Conservation (phyloP, 2,888 invertebrate species). For the Dione vanillae region DNA sequence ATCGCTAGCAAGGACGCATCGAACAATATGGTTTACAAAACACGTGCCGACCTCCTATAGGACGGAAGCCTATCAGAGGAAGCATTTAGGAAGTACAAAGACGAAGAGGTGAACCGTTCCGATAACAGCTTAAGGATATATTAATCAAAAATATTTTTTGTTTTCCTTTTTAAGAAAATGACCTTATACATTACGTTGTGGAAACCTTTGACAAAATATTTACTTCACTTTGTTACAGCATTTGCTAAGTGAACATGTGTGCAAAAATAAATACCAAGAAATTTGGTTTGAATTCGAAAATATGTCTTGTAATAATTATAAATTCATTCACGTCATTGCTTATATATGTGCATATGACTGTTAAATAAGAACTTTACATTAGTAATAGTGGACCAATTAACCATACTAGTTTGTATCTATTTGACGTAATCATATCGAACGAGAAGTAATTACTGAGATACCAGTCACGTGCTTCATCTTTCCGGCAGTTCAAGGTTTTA, state of each 20-base stretch:
- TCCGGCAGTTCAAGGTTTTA: conserved; percentile 25
- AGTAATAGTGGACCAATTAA: neutral
- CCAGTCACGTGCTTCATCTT: conserved; percentile 14
- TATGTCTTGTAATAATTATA: too few species aligned
- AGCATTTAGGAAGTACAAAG: conserved; percentile 23
- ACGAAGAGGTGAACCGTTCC: neutral
- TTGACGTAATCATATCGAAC: conserved; percentile 16
- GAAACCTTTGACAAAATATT: neutral
- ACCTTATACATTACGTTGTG: neutral
- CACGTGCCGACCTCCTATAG: conserved; percentile 27
- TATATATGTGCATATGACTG: too few species aligned
- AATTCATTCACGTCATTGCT: too few species aligned
- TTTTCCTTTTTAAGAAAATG: neutral
- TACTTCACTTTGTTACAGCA: too few species aligned
- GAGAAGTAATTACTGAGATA: conserved; percentile 7
- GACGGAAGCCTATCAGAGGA: conserved; percentile 27
- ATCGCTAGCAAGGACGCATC: conserved; percentile 4
- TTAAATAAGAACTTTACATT: too few species aligned
- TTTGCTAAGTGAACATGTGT: too few species aligned
- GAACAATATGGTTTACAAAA: conserved; percentile 22
- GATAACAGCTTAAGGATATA: neutral
- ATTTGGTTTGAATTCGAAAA: too few species aligned
- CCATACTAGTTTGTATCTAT: neutral
- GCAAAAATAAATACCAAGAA: too few species aligned
- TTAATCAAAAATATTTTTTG: neutral